These are phyloP conservation scores for Cerceris rybyensis DNA, from an alignment of 2,888 invertebrate species.

Conservation along the genomic window DNA sequence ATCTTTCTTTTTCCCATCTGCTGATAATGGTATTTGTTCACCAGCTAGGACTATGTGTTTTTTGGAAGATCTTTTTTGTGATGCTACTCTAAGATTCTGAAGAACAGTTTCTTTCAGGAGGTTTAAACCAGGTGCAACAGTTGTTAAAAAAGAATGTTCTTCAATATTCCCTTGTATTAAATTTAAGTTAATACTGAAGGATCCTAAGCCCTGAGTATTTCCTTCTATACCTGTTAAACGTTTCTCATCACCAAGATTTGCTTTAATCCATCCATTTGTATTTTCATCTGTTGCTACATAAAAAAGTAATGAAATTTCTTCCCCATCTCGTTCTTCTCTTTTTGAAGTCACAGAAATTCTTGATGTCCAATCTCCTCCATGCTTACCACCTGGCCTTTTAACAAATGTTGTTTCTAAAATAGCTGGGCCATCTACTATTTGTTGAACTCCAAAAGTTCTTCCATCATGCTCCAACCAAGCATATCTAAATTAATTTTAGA, in stretches of 20 bases:
- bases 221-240: slow-evolving; percentile 87
- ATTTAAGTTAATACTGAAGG: slow-evolving; percentile 86
- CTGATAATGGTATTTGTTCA: slow-evolving; percentile 83
- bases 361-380: slow-evolving; percentile 97
- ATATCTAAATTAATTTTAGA: slow-evolving; percentile 81
- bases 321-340: slow-evolving; percentile 75
- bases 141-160: slow-evolving; percentile 89
- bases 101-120: slow-evolving; percentile 90
- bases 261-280: slow-evolving; percentile 84
- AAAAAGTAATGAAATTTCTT: slow-evolving; percentile 89
- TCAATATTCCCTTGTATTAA: slow-evolving; percentile 84
- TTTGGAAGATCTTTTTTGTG: slow-evolving; percentile 83
- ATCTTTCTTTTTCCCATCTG: slow-evolving; percentile 80
- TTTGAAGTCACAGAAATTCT: slow-evolving; percentile 86
- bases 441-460: slow-evolving; percentile 93
- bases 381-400: slow-evolving; percentile 89
- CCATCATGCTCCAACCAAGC: slow-evolving; percentile 98
- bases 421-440: slow-evolving; percentile 91
- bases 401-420: slow-evolving; percentile 93
- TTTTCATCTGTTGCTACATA: slow-evolving; percentile 92
- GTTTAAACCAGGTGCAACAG: slow-evolving; percentile 87
- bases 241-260: slow-evolving; percentile 81
- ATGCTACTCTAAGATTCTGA: slow-evolving; percentile 86
- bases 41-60: slow-evolving; percentile 86
- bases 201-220: slow-evolving; percentile 89